These are phyloP conservation scores for Notolepis coatsorum DNA, from an alignment of 2,797 vertebrate species.

Conservation along the genomic window DNA sequence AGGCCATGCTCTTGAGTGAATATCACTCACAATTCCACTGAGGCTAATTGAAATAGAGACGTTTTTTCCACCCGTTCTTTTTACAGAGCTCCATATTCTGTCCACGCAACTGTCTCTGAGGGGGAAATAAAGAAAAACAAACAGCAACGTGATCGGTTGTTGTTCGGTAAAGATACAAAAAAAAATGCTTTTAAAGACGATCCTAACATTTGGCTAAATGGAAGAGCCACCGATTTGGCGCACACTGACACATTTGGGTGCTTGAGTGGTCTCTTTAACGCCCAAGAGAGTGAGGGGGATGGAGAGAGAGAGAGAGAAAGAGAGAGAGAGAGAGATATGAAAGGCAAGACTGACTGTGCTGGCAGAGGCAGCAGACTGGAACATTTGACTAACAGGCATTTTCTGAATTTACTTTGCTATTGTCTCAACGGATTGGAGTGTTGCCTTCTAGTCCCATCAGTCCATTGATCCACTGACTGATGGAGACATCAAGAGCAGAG, in stretches of 20 bases:
- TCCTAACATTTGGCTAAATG: no score
- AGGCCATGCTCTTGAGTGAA: no score
- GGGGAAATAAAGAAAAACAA: no score
- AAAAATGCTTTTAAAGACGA: no score
- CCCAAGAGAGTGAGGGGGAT: constrained; percentile 17
- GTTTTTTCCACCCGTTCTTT: no score
- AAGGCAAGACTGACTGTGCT: constrained; percentile 56
- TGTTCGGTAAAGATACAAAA: no score
- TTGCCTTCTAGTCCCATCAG: constrained; percentile 54
- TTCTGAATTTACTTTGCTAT: constrained; percentile 65
- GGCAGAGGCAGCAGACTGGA: constrained; percentile 54
- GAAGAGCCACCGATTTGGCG: constrained; percentile 44
- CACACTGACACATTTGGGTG: constrained; percentile 32
- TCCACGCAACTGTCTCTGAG: no score
- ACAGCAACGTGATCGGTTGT: no score
- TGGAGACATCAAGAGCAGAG: constrained; percentile 69
- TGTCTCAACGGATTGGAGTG: constrained; percentile 51
- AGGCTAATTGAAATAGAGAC: no score
- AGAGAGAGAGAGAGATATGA: constrained; percentile 20
- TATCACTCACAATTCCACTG: no score
- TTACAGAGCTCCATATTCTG: no score
- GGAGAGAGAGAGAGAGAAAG: constrained; percentile 19
- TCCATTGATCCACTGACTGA: constrained; percentile 73
- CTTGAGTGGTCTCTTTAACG: constrained; percentile 13
- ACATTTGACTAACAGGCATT: constrained; percentile 78